Evolutionary conservation across 2,797 vertebrate species (phyloP), one percentile per base, ranked within the genome.

Genomic region (Antrozous pallidus): DNA sequence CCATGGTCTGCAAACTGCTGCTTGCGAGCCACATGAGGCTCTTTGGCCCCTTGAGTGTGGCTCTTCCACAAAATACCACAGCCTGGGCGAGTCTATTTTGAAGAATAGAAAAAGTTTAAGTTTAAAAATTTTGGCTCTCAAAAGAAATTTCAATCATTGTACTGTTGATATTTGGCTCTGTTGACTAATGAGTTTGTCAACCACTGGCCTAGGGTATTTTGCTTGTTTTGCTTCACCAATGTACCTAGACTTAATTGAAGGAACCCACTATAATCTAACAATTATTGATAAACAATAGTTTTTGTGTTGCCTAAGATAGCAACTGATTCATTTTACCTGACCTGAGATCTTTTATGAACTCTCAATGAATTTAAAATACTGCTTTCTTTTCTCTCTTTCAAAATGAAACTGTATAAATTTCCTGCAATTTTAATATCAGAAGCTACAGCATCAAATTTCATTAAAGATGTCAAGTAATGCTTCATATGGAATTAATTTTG

Each of bases 401-500:
- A 36, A 96, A 89, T 24, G 4, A 51, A 95, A 5, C 10, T 83
- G 16, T 36, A 24, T 65, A 82, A 67, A 84, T 92, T 82, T 9
- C 63, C 26, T 70, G 12, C 2, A 70, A 20, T 96, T 91, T 49
- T 96, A 95, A 95, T 75, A 31, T 2, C 1, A 2, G 87, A 83
- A 75, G 78, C 1, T 26, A 56, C 3, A 51, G 77, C 51, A 83
- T n/a, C 61, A 56, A 65, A 67, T 97, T 97, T 97, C 93, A 93
- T 96, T 96, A 80, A 90, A 80, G n/a, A 82, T 96, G 45, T 9
- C 47, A 94, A 88, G 94, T 90, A 63, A 42, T 84, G 24, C 4
- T 94, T 75, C 5, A 49, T 93, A 97, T 93, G 93, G 18, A 95
- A 81, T 95, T 93, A 97, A 83, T 94, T 97, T 93, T 94, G 20